A percentile compares a stretch with the other conserved stretches of the same genome.
Evolutionary conservation across 2,888 invertebrate genomes (phyloP).

Genomic region (Pyrrhia umbra): DNA sequence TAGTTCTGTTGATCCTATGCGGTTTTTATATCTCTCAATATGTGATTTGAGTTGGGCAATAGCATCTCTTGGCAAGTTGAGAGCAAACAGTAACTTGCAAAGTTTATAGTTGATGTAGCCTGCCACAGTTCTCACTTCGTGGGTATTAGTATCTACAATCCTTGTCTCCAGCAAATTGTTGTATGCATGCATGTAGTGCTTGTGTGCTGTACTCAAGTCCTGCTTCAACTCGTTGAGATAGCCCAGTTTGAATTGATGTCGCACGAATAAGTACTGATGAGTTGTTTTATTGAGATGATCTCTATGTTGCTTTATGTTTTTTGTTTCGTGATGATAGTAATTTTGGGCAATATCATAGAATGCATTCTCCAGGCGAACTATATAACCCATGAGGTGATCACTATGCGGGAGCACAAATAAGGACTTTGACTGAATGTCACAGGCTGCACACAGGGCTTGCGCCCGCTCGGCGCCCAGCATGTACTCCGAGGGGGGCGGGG

Average conservation of each 20-base stretch:
- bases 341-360: conserved; percentile 98
- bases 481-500: conserved; percentile 95
- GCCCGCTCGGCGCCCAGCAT: conserved; percentile 97
- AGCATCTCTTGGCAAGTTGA: conserved; percentile 97
- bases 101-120: conserved; percentile 99
- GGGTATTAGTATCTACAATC: conserved; percentile 96
- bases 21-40: conserved; percentile 95
- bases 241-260: conserved; percentile 99
- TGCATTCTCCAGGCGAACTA: conserved; percentile 96
- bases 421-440: conserved; percentile 97
- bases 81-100: conserved; percentile 96
- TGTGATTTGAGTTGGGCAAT: conserved; percentile 98
- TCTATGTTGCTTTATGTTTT: conserved; percentile 96
- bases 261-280: conserved; percentile 97
- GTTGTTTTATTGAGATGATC: conserved; percentile 97
- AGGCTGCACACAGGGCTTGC: conserved; percentile 96
- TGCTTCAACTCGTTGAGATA: conserved; percentile 98
- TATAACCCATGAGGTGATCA: conserved; percentile 95
- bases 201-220: conserved; percentile 95
- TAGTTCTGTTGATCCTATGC: conserved; percentile 95
- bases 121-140: conserved; percentile 98
- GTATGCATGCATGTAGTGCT: conserved; percentile 97
- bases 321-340: conserved; percentile 97
- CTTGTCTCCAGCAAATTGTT: conserved; percentile 96
- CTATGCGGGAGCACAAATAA: conserved; percentile 97